A percentile compares a stretch with the other conserved stretches of the same genome.
phyloP scores from a whole-genome alignment of 2,888 invertebrate genomes.

The Epinotia ramella region DNA sequence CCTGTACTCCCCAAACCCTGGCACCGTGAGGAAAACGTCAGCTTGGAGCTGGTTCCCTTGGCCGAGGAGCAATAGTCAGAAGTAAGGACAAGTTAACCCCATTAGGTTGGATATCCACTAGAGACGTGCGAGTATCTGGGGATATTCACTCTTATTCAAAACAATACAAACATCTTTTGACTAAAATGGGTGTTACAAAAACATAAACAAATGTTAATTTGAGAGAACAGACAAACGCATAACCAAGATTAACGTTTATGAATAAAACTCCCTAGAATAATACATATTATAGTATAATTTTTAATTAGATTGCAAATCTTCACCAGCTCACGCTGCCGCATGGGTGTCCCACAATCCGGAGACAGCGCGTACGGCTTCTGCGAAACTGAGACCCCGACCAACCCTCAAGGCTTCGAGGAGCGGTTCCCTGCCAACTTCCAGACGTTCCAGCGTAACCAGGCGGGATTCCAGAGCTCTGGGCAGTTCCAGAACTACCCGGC shows the following conservation, averaged over 20 bases:
- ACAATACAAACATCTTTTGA: no score
- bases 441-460: constrained; percentile 29
- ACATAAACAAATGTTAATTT: no score
- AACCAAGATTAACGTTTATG: no score
- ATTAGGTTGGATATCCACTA: no score
- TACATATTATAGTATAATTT: no score
- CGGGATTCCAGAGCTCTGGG: constrained; percentile 23
- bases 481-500: constrained; percentile 27
- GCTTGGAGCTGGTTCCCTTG: constrained; percentile 91
- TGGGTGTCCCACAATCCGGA: constrained; percentile 88
- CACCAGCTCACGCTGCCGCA: constrained; percentile 84
- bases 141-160: no score
- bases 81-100: constrained; percentile 61
- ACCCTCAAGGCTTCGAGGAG: constrained; percentile 50
- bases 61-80: constrained; percentile 85
- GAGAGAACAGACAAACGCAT: no score
- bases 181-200: no score
- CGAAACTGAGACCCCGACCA: constrained; percentile 68
- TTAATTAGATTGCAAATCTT: background rate
- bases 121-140: no score
- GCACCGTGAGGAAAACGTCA: constrained; percentile 85
- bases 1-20: constrained; percentile 94
- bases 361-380: constrained; percentile 94
- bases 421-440: constrained; percentile 47
- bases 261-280: no score